Evolutionary conservation across 2,113 vertebrate species (phyloP).

Genomic region (Accipiter cooperii): DNA sequence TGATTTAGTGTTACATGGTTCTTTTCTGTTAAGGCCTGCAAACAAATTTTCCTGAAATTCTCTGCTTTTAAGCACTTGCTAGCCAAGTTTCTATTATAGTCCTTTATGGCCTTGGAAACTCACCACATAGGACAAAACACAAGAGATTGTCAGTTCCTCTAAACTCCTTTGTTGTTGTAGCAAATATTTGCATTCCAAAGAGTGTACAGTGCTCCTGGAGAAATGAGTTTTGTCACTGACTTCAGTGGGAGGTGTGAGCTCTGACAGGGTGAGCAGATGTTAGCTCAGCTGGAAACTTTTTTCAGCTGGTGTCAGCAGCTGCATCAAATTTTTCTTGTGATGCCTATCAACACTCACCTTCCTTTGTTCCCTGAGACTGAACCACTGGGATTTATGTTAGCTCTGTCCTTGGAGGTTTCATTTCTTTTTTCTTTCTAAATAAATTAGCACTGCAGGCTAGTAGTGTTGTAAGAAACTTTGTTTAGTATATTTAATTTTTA

Average conservation of each 20-base stretch:
- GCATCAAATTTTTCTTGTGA: not conserved
- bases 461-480: not conserved
- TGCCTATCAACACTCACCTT: not conserved
- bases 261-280: not conserved
- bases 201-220: not conserved
- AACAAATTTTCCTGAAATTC: not conserved
- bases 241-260: conserved; percentile 1
- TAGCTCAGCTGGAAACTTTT: conserved; percentile 27
- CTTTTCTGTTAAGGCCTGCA: not conserved
- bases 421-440: not conserved
- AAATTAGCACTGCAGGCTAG: not conserved
- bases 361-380: not conserved
- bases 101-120: not conserved
- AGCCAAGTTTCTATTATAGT: not conserved
- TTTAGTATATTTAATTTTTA: not conserved
- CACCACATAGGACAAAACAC: not conserved
- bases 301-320: not conserved
- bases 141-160: not conserved
- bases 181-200: conserved; percentile 4
- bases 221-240: not conserved
- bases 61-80: not conserved
- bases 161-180: not conserved
- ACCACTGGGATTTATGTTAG: not conserved
- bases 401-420: not conserved
- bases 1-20: fast-evolving